These are phyloP conservation scores for Chaetodon auriga DNA, from an alignment of 2,113 vertebrate genomes.

Conservation along the genomic window DNA sequence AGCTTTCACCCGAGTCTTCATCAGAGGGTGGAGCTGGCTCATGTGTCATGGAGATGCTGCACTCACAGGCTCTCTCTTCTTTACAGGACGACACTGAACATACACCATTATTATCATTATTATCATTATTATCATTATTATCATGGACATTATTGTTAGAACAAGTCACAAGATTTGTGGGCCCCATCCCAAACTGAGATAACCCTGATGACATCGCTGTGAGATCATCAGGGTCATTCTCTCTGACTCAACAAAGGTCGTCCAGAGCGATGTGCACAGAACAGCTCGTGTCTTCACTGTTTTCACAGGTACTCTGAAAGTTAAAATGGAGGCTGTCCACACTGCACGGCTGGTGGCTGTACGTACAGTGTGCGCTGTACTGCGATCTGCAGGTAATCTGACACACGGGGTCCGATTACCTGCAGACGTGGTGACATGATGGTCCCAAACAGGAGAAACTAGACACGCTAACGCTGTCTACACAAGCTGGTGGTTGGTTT, in stretches of 20 bases:
- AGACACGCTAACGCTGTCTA: background rate
- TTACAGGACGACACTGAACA: too few relatives aligned
- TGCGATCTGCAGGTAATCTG: conserved; percentile 30
- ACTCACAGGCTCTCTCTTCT: background rate
- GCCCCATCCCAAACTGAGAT: background rate
- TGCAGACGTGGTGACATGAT: conserved; percentile 7
- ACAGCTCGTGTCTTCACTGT: too few relatives aligned
- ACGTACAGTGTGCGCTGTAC: background rate
- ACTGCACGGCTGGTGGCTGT: background rate
- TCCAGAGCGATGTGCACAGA: background rate
- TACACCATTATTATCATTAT: too few relatives aligned
- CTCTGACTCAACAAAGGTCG: too few relatives aligned
- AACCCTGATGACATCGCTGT: background rate
- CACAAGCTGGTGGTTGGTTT: background rate
- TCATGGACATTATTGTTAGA: too few relatives aligned
- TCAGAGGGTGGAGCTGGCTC: background rate
- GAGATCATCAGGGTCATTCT: background rate
- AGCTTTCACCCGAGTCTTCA: background rate
- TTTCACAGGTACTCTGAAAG: too few relatives aligned
- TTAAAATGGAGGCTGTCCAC: background rate
- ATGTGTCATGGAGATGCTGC: background rate
- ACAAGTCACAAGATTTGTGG: too few relatives aligned
- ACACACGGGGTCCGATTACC: conserved; percentile 45
- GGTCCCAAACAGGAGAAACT: background rate
- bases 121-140: too few relatives aligned